phyloP scores from a whole-genome alignment of 2,888 invertebrate genomes.

The Diarsia mendica region DNA sequence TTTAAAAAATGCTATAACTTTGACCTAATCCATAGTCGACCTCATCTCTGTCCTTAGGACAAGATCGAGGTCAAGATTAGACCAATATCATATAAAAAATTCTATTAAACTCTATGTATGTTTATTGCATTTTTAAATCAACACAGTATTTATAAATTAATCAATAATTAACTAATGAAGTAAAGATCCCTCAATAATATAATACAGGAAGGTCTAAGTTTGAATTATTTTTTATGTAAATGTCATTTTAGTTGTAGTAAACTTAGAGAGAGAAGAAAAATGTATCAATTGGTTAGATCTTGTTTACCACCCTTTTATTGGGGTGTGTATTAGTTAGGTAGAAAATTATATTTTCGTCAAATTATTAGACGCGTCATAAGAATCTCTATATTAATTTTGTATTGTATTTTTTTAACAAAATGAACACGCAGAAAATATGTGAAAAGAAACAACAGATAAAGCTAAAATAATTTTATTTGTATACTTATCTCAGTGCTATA shows the following conservation, averaged over 20 bases:
- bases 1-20: slow-evolving; percentile 36
- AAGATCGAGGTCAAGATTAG: no score
- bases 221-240: slow-evolving; percentile 24
- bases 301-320: slow-evolving; percentile 32
- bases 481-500: slow-evolving; percentile 74
- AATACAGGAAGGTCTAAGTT: slow-evolving; percentile 19
- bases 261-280: slow-evolving; percentile 17
- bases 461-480: slow-evolving; percentile 62
- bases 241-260: slow-evolving; percentile 7
- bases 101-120: neutral
- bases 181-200: slow-evolving; percentile 13
- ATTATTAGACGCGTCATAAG: slow-evolving; percentile 58
- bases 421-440: slow-evolving; percentile 12
- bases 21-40: no score
- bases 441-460: slow-evolving; percentile 54
- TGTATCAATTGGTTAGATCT: slow-evolving; percentile 23
- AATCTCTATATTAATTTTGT: slow-evolving; percentile 62
- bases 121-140: slow-evolving; percentile 37
- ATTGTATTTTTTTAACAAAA: slow-evolving; percentile 39
- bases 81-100: no score
- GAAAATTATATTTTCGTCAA: slow-evolving; percentile 54
- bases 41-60: no score
- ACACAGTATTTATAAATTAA: slow-evolving; percentile 39
- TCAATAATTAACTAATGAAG: slow-evolving; percentile 20
- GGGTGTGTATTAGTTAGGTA: slow-evolving; percentile 47